Base-by-base conservation (phyloP, 2,113 vertebrate genomes). In the Hippocampus barbouri region DNA sequence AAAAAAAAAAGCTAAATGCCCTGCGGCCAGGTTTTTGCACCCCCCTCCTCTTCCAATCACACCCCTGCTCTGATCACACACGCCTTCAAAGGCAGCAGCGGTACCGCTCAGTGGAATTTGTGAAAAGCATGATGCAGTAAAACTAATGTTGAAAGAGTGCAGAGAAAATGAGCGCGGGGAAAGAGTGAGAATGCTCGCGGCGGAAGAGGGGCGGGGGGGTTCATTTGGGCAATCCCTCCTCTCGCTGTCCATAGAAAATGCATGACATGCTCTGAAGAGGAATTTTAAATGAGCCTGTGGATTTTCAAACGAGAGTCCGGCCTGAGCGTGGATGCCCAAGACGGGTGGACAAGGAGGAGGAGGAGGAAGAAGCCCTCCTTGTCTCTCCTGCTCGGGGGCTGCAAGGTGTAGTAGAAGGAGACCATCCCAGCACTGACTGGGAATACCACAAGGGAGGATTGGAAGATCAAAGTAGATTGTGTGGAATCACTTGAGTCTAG, bases 201-300 rank as follows among this genome's bases (percentile, higher is more conserved):
- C 67, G 43, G 66, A 79, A 8, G 83, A 73, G 34, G 34, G 34
- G 34, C 6, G 5, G 34, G 30, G 74, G 86, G 86, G 87, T 87
- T 91, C 79, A 85, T 90, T 88, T 88, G 85, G 86, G 78, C 72
- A 60, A 73, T 54, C 30, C 38, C 84, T 74, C 15, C 64, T 27
- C 75, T 70, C 79, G 12, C 82, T 79, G 84, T 90, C 86, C 88
- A 90, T 91, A 85, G 89, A 89, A 91, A 91, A 91, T 89, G 85
- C 87, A 90, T 85, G 87, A 89, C 85, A 89, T 70, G 81, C 85
- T 88, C 86, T 76, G 85, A 90, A 88, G 88, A 87, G 80, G 87
- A 91, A 91, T 92, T 89, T 89, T 91, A 91, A 90, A 91, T 91
- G 83, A 90, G 77, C 80, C 76, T 75, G 67, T 63, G 76, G 78